Percentiles rank a stretch among this genome's conserved stretches.
These are phyloP conservation scores for Corythaeola cristata DNA, from an alignment of 2,113 vertebrate genomes.

Conservation along the genomic window DNA sequence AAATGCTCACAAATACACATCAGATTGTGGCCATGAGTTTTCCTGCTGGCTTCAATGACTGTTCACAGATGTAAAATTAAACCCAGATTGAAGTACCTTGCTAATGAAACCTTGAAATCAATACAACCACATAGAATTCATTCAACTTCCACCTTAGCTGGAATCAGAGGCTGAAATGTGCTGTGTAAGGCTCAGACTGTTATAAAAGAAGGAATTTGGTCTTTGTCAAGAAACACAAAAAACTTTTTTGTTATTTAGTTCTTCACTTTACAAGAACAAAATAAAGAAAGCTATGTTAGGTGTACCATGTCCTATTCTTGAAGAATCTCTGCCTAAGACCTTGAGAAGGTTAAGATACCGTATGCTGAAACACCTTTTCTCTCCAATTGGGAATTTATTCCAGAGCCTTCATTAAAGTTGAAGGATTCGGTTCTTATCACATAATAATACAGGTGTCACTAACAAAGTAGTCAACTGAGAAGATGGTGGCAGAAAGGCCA, in stretches of 20 bases:
- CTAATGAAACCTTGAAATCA: constrained; percentile 14
- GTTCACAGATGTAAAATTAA: constrained; percentile 19
- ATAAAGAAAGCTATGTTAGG: background rate
- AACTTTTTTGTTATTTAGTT: background rate
- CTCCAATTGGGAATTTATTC: constrained; percentile 43
- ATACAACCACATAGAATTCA: background rate
- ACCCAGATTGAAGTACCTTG: background rate
- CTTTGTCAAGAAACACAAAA: constrained; percentile 14
- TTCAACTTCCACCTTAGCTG: background rate
- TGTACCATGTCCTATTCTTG: background rate
- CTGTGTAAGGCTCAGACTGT: background rate
- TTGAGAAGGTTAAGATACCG: background rate
- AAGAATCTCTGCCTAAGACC: constrained; percentile 1
- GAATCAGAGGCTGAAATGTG: background rate
- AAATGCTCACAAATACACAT: background rate
- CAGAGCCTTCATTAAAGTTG: constrained; percentile 24
- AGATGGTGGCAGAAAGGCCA: constrained; percentile 43
- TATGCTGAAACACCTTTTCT: constrained; percentile 17
- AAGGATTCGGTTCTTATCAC: constrained; percentile 5
- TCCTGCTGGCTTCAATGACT: background rate
- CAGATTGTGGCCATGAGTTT: background rate
- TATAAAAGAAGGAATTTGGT: background rate
- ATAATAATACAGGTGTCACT: constrained; percentile 42
- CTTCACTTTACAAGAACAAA: background rate
- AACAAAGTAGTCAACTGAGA: constrained; percentile 16